Conservation (phyloP, 2,888 invertebrate genomes). For the Dermolepida albohirtum region DNA sequence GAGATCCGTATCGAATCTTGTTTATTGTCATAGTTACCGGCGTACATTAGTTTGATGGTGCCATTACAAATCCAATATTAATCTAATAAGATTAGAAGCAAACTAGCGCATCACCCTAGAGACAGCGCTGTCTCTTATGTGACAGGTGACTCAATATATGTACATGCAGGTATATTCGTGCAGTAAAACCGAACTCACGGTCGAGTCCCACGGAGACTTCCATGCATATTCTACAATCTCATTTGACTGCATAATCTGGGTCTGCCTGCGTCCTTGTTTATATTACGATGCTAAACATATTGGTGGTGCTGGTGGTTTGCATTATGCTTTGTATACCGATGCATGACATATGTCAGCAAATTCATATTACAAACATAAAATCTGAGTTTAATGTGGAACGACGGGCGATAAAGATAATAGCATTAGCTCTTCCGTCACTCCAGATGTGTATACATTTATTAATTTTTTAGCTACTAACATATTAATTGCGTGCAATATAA, state of each 20-base stretch:
- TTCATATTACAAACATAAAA: too few species aligned
- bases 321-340: neutral
- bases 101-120: constrained; percentile 51
- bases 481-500: too few species aligned
- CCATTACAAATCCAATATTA: constrained; percentile 58
- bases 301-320: too few species aligned
- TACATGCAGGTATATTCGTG: neutral
- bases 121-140: constrained; percentile 39
- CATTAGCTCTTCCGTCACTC: too few species aligned
- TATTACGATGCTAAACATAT: constrained; percentile 20
- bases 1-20: constrained; percentile 38
- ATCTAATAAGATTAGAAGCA: constrained; percentile 58
- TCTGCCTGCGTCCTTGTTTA: constrained; percentile 58
- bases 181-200: constrained; percentile 36
- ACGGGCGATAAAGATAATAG: too few species aligned
- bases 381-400: too few species aligned
- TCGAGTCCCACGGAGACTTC: constrained; percentile 58
- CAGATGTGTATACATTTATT: too few species aligned
- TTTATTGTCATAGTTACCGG: constrained; percentile 42
- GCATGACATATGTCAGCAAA: too few species aligned
- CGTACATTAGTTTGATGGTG: constrained; percentile 44
- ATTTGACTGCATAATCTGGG: constrained; percentile 64
- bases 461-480: too few species aligned
- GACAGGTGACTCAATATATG: constrained; percentile 49
- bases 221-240: constrained; percentile 65